Conservation (phyloP, 2,113 vertebrate species). For the Toxotes jaculatrix region DNA sequence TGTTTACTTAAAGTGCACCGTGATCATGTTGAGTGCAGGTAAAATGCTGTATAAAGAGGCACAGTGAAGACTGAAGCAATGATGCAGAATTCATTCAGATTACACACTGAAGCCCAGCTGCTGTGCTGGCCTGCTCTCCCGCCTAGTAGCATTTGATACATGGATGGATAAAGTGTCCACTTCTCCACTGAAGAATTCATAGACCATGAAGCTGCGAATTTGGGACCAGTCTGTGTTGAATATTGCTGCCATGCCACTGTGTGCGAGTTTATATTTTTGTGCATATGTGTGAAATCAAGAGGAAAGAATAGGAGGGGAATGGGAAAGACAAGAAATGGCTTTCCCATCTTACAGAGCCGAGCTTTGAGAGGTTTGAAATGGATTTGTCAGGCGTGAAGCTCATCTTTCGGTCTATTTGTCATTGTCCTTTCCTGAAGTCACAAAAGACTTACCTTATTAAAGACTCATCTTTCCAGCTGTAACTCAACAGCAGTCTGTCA, state of each 20-base stretch:
- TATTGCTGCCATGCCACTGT: constrained; percentile 36
- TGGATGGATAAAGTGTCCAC: constrained; percentile 50
- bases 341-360: constrained; percentile 34
- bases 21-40: background rate
- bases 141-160: constrained; percentile 25
- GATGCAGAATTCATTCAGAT: constrained; percentile 22
- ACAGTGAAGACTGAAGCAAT: background rate
- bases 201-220: constrained; percentile 58
- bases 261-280: constrained; percentile 17
- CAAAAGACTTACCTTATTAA: constrained; percentile 1
- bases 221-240: constrained; percentile 34
- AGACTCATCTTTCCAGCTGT: constrained; percentile 13
- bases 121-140: constrained; percentile 21
- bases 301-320: constrained; percentile 1
- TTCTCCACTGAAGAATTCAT: constrained; percentile 13
- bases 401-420: constrained; percentile 41
- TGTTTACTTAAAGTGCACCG: background rate
- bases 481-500: constrained; percentile 13
- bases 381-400: constrained; percentile 49
- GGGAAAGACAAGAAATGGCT: constrained; percentile 33
- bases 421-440: constrained; percentile 1
- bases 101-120: constrained; percentile 59
- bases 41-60: background rate
- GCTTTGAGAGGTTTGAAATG: constrained; percentile 26
- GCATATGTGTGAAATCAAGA: constrained; percentile 31